These are phyloP conservation scores for Gerris buenoi DNA, from an alignment of 1,140 invertebrate genomes.

Conservation along the genomic window DNA sequence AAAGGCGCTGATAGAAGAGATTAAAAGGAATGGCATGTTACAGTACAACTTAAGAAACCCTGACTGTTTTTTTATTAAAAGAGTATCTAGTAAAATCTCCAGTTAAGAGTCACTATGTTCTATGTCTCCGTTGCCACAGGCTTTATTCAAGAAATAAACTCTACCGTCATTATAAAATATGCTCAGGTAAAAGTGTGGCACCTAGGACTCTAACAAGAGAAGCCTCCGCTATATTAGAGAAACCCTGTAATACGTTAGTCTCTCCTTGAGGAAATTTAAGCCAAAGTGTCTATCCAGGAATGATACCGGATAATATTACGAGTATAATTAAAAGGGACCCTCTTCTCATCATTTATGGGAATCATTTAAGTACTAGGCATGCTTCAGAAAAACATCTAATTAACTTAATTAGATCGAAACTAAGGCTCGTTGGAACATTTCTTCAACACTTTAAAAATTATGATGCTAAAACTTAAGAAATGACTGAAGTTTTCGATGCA, in stretches of 20 bases:
- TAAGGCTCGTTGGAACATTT: background rate
- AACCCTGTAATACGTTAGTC: background rate
- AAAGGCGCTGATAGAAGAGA: no score
- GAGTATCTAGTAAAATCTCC: no score
- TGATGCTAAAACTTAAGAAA: background rate
- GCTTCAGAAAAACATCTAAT: background rate
- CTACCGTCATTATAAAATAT: background rate
- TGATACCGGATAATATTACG: background rate
- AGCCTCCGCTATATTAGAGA: background rate
- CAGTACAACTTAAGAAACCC: no score
- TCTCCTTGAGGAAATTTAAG: background rate
- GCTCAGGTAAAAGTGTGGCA: background rate
- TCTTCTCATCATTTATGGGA: background rate
- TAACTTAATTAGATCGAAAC: background rate
- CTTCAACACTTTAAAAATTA: background rate
- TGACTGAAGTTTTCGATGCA: background rate
- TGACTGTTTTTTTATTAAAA: no score
- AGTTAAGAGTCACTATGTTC: no score
- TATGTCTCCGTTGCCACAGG: background rate
- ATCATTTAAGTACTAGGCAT: background rate
- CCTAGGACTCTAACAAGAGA: background rate
- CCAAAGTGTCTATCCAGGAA: background rate
- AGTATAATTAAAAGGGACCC: background rate
- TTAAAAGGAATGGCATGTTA: no score
- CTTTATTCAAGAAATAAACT: background rate